Conservation (phyloP, 2,888 invertebrate genomes). For the Dicyrtomina minuta region DNA sequence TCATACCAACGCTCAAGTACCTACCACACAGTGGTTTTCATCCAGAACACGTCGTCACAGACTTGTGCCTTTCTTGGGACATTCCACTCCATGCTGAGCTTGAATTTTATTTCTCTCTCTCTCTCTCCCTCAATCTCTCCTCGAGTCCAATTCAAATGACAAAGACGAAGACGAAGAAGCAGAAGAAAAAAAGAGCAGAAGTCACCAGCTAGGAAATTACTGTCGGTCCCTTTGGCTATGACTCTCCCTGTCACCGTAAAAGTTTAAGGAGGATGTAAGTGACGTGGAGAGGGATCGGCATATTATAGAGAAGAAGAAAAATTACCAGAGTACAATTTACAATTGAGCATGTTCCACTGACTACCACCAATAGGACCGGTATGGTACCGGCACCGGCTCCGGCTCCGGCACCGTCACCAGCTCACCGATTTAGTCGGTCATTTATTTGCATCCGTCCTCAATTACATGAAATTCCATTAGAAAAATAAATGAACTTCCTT, state of each 20-base stretch:
- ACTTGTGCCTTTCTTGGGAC: constrained; percentile 16
- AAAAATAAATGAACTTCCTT: constrained; percentile 15
- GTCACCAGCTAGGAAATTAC: constrained; percentile 19
- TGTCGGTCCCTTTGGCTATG: constrained; percentile 1
- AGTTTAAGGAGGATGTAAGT: not conserved
- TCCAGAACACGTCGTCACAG: constrained; percentile 23
- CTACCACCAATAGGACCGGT: too few relatives aligned
- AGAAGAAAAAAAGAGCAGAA: constrained; percentile 6
- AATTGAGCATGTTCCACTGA: too few relatives aligned
- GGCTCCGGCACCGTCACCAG: constrained; percentile 1
- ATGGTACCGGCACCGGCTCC: not conserved
- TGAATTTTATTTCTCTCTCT: constrained; percentile 6
- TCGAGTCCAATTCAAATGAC: not conserved
- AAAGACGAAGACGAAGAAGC: not conserved
- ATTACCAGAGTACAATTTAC: constrained; percentile 14
- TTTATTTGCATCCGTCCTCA: not conserved
- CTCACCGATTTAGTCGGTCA: not conserved
- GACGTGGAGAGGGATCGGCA: too few relatives aligned
- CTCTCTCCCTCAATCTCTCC: not conserved
- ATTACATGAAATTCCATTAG: not conserved
- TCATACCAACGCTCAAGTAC: too few relatives aligned
- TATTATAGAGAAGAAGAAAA: not conserved
- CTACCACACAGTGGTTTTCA: not conserved
- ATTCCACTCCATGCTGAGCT: constrained; percentile 8
- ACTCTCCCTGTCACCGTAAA: not conserved